Conservation (phyloP, 2,888 invertebrate genomes). For the Cantharis lateralis region DNA sequence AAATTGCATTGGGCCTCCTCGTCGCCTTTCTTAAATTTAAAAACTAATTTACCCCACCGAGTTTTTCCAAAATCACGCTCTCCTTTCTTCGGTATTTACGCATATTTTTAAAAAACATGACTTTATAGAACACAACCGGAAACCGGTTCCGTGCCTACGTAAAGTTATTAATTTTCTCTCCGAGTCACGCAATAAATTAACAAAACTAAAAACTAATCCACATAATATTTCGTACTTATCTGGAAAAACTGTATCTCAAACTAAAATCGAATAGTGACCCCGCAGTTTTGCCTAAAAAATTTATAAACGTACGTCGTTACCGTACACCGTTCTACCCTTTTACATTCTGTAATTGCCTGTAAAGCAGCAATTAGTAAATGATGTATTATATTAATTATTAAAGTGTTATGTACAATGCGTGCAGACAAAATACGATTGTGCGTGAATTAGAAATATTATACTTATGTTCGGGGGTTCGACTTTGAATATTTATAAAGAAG, state of each 20-base stretch:
- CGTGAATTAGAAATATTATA: constrained; percentile 19
- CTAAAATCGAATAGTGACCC: not conserved
- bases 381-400: constrained; percentile 22
- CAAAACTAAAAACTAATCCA: not conserved
- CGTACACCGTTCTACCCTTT: not conserved
- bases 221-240: not conserved
- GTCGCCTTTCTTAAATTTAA: not conserved
- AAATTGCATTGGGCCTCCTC: constrained; percentile 18
- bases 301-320: not conserved
- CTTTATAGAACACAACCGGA: not conserved
- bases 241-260: not conserved
- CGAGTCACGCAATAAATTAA: constrained; percentile 11
- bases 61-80: not conserved
- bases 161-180: constrained; percentile 9
- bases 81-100: not conserved
- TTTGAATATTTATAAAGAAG: constrained; percentile 12
- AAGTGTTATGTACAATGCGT: constrained; percentile 19
- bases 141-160: not conserved
- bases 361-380: constrained; percentile 14
- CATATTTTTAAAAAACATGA: not conserved
- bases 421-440: constrained; percentile 18
- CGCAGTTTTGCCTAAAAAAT: not conserved
- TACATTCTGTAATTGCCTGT: constrained; percentile 16
- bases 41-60: not conserved
- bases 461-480: not conserved